These are phyloP conservation scores for Gastrophysa polygoni DNA, from an alignment of 2,888 invertebrate species.

Conservation along the genomic window DNA sequence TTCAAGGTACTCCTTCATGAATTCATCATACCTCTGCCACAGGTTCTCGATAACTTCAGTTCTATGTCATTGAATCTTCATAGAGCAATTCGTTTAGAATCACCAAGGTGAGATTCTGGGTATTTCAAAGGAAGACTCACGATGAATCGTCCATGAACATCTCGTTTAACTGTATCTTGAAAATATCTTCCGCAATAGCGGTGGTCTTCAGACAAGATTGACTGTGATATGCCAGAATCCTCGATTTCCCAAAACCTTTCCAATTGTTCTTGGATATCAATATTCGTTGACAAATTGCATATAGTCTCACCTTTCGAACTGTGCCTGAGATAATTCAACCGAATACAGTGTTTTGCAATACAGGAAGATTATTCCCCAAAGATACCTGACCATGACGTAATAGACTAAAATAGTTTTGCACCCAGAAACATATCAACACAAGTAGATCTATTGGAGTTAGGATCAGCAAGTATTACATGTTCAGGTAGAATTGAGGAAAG, in stretches of 20 bases:
- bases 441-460: neutral
- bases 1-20: constrained; percentile 27
- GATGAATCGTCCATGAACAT: constrained; percentile 18
- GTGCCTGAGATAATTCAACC: neutral
- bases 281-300: constrained; percentile 19
- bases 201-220: constrained; percentile 16
- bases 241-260: constrained; percentile 21
- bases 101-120: constrained; percentile 14
- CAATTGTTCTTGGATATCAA: constrained; percentile 7
- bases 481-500: too few relatives aligned
- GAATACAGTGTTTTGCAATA: neutral
- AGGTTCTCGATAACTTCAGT: neutral
- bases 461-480: neutral
- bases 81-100: constrained; percentile 5
- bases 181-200: constrained; percentile 18
- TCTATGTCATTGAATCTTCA: neutral
- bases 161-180: constrained; percentile 16
- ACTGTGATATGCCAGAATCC: constrained; percentile 5
- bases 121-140: constrained; percentile 22
- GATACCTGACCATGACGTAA: neutral
- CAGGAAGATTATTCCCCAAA: neutral
- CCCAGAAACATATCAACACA: neutral
- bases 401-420: neutral
- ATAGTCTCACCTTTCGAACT: neutral
- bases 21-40: constrained; percentile 10